These are phyloP conservation scores for Marronus borbonicus DNA, from an alignment of 2,888 invertebrate species.

Conservation along the genomic window DNA sequence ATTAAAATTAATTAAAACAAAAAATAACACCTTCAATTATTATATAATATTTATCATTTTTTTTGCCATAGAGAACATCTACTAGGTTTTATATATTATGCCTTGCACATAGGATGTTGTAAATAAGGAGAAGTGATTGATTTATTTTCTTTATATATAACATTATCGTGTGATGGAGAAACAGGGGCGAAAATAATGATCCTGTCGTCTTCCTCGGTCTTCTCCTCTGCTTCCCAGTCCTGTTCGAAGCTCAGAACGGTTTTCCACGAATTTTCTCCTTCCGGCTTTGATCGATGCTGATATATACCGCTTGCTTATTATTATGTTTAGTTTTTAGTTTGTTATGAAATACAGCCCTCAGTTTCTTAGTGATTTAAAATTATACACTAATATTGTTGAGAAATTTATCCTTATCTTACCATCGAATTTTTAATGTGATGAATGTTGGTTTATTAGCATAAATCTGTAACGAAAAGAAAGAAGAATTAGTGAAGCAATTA, in stretches of 20 bases:
- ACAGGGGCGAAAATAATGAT: background rate
- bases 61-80: constrained; percentile 30
- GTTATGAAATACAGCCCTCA: constrained; percentile 44
- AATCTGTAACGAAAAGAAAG: constrained; percentile 41
- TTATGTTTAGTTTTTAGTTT: constrained; percentile 26
- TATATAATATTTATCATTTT: constrained; percentile 33
- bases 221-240: constrained; percentile 7
- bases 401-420: constrained; percentile 39
- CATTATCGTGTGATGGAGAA: constrained; percentile 11
- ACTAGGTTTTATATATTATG: constrained; percentile 22
- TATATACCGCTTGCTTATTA: constrained; percentile 11
- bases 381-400: constrained; percentile 42
- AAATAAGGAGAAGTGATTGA: constrained; percentile 39
- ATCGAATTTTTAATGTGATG: constrained; percentile 24
- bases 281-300: background rate
- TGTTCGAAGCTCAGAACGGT: background rate
- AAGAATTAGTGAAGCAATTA: background rate
- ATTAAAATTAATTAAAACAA: background rate
- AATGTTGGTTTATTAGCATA: constrained; percentile 42
- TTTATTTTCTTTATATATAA: constrained; percentile 1
- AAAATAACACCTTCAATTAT: constrained; percentile 20
- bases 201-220: background rate
- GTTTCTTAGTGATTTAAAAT: constrained; percentile 43
- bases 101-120: constrained; percentile 8
- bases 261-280: background rate